phyloP scores from a whole-genome alignment of 2,888 invertebrate species.

The Saturnia pavonia region DNA sequence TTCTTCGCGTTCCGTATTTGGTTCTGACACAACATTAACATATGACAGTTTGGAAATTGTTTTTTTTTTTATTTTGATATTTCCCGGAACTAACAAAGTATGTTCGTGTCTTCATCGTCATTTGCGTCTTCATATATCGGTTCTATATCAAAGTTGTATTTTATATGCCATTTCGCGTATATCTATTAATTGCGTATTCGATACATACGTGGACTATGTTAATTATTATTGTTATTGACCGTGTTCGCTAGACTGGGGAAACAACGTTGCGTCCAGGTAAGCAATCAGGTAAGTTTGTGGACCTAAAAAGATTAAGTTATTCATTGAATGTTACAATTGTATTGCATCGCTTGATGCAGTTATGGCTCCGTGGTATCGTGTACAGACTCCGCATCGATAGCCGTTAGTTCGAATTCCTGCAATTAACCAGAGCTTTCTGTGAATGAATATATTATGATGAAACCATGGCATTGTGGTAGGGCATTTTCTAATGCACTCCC shows the following conservation, averaged over 20 bases:
- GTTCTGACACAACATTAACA: background rate
- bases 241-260: constrained; percentile 5
- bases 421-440: no score
- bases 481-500: no score
- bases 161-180: constrained; percentile 19
- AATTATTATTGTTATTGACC: constrained; percentile 20
- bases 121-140: background rate
- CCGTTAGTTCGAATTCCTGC: no score
- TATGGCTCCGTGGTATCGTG: no score
- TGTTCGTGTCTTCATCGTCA: background rate
- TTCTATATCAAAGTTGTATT: background rate
- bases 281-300: background rate
- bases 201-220: constrained; percentile 17
- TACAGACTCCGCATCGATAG: no score
- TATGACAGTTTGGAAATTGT: background rate
- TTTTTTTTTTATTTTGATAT: background rate
- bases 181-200: constrained; percentile 14
- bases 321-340: no score
- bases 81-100: background rate
- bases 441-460: no score
- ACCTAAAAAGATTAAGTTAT: no score
- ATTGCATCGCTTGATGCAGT: no score
- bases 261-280: constrained; percentile 7
- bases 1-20: no score
- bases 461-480: no score